These are phyloP conservation scores for Podilymbus podiceps DNA, from an alignment of 2,113 vertebrate genomes.

Conservation along the genomic window DNA sequence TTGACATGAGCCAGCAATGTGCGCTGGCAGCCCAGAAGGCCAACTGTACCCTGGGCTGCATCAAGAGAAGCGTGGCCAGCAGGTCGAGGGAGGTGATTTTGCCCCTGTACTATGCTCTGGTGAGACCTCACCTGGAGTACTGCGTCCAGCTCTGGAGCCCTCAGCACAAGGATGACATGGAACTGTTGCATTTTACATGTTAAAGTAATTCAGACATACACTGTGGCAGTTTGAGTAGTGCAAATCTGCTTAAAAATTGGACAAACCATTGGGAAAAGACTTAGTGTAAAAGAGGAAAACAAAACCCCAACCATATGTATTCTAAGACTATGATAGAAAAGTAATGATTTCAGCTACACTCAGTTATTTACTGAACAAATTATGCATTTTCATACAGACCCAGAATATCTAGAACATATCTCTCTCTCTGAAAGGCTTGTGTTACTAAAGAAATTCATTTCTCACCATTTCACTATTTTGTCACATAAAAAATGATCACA, in stretches of 20 bases:
- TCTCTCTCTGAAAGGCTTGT: neutral
- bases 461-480: neutral
- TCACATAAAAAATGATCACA: conserved; percentile 22
- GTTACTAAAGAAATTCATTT: neutral
- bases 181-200: neutral
- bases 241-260: neutral
- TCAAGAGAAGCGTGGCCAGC: no score
- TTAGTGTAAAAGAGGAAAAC: neutral
- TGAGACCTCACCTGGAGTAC: no score
- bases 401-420: neutral
- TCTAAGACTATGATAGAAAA: neutral
- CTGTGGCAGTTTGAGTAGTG: neutral
- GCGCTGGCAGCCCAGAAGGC: no score
- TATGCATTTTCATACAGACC: neutral
- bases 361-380: neutral
- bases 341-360: neutral
- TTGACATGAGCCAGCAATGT: no score
- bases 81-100: no score
- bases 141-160: no score
- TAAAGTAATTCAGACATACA: neutral
- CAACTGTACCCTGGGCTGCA: no score
- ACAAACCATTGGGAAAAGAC: neutral
- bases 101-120: no score
- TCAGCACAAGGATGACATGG: no score
- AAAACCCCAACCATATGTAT: neutral